Base-by-base conservation (phyloP, 2,797 vertebrate genomes). In the Notolabrus celidotus region DNA sequence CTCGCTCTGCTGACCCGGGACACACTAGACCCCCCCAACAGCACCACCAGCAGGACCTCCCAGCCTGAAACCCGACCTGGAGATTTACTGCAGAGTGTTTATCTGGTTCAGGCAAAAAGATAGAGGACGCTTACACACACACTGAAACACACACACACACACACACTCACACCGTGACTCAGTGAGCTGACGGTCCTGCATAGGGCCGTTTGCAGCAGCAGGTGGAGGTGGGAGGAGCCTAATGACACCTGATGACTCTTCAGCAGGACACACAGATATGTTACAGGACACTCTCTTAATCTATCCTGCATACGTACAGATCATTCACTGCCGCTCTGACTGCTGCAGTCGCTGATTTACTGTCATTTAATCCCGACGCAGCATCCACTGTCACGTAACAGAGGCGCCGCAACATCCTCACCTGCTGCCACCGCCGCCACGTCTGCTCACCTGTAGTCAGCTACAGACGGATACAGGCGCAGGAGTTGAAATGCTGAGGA, bases 11-110 rank as follows among this genome's bases (percentile, higher is more conserved):
- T 79, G 31, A 49, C 39, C 3, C 23, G 29, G 63, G 20, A 45
- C 56, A 38, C 34, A 29, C 23, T 16, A 3, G 39, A 29, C 10
- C 29, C 10, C 6, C 49, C 43, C 19, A 17, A 16, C 6, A 17
- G 39, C 43, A n/a, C n/a, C 39, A 5, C 34, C 34, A 2, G 10
- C 38, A 14, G 14, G 16, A 4, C 41, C 2, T 17, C 23, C 22
- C 46, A 16, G 8, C 33, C 17, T 74, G 64, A 77, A 72, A 78
- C 33, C 25, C 34, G 68, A 71, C 31, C 51, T 17, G 2, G 7
- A 31, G 50, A 63, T 17, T 27, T 4, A 42, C 25, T 29, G n/a
- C 7, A 3, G 16, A 23, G 27, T 20, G 55, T 42, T 57, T 46
- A 41, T 72, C 63, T 33, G 63, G 34, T 53, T 50, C 31, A 57